Evolutionary conservation across 2,888 invertebrate genomes (phyloP).

Genomic region (Sphecodes monilicornis): DNA sequence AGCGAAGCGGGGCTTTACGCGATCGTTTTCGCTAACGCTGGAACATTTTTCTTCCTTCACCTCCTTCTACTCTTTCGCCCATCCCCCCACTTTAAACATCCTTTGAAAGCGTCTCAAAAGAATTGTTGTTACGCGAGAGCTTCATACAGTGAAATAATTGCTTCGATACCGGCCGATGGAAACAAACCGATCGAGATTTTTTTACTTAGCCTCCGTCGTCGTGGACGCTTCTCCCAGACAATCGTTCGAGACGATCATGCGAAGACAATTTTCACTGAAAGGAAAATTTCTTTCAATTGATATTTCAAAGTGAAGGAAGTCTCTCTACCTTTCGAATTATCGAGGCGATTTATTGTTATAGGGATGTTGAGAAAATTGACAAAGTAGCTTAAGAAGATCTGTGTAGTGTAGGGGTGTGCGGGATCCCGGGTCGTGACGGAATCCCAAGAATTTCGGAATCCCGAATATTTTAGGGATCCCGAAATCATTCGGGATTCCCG

Average conservation of each 20-base stretch:
- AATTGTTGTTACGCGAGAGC: constrained; percentile 40
- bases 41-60: constrained; percentile 51
- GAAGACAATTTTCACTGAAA: not conserved
- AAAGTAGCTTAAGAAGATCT: too few relatives aligned
- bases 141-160: constrained; percentile 51
- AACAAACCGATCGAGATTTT: constrained; percentile 27
- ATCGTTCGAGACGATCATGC: not conserved
- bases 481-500: too few relatives aligned
- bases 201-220: not conserved
- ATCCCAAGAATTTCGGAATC: too few relatives aligned
- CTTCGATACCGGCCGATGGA: constrained; percentile 20
- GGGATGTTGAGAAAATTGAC: not conserved
- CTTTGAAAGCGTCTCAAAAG: constrained; percentile 56
- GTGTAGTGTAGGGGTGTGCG: too few relatives aligned
- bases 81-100: constrained; percentile 42
- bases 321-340: not conserved
- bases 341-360: not conserved
- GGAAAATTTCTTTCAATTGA: not conserved
- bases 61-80: constrained; percentile 6
- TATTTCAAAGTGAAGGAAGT: not conserved
- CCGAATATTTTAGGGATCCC: too few relatives aligned
- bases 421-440: too few relatives aligned
- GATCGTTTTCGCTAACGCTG: constrained; percentile 52
- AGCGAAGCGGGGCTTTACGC: constrained; percentile 56
- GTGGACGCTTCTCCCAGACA: not conserved